phyloP scores from a whole-genome alignment of 2,113 vertebrate species.

The Cyanoliseus patagonus region DNA sequence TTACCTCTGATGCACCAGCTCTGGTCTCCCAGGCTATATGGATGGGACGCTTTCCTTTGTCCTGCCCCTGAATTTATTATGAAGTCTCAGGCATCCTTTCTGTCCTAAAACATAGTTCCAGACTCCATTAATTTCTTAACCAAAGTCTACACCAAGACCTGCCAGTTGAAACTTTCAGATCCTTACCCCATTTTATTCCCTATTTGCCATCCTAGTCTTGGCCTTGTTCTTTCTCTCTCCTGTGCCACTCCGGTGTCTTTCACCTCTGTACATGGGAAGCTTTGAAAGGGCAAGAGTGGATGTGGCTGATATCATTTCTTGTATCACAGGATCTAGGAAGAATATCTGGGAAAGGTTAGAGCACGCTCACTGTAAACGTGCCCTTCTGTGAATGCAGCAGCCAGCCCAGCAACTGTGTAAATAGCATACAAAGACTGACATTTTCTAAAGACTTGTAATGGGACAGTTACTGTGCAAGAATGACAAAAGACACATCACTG shows the following conservation, averaged over 20 bases:
- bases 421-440: background rate
- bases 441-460: background rate
- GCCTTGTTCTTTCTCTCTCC: background rate
- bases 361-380: background rate
- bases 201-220: background rate
- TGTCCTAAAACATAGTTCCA: background rate
- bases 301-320: background rate
- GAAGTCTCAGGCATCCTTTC: background rate
- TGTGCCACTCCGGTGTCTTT: background rate
- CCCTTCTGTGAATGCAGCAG: background rate
- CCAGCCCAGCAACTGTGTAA: background rate
- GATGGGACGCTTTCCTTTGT: accelerated
- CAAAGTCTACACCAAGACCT: background rate
- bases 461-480: background rate
- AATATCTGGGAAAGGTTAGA: background rate
- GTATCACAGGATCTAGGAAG: background rate
- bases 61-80: background rate
- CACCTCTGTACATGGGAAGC: background rate
- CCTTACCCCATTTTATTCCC: background rate
- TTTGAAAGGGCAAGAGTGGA: background rate
- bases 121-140: background rate
- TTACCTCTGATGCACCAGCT: accelerated
- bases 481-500: background rate
- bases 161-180: background rate
- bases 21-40: background rate